phyloP scores from a whole-genome alignment of 2,888 invertebrate species.

The Aphelenchoides bicaudatus region DNA sequence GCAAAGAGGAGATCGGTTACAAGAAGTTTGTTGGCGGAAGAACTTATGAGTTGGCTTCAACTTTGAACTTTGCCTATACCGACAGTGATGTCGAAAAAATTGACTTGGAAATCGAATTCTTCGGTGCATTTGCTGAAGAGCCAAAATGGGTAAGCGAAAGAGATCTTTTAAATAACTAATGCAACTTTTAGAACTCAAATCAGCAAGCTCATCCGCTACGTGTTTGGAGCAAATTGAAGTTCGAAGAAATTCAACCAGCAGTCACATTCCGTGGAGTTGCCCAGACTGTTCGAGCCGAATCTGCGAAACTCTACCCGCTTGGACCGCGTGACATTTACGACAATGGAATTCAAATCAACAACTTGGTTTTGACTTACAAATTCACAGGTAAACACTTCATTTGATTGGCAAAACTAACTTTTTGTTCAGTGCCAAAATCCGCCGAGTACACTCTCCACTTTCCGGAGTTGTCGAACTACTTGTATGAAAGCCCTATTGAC shows the following conservation, averaged over 20 bases:
- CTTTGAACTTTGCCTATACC: slow-evolving; percentile 2
- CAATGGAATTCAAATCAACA: slow-evolving; percentile 82
- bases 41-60: slow-evolving; percentile 7
- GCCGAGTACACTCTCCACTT: slow-evolving; percentile 36
- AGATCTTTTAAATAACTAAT: slow-evolving; percentile 8
- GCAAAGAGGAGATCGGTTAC: slow-evolving; percentile 1
- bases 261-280: slow-evolving; percentile 34
- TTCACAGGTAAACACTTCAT: slow-evolving; percentile 64
- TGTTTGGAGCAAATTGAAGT: slow-evolving; percentile 19
- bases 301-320: slow-evolving; percentile 76
- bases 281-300: slow-evolving; percentile 69
- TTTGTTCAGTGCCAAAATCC: slow-evolving; percentile 45
- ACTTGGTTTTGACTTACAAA: slow-evolving; percentile 79
- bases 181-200: slow-evolving; percentile 12
- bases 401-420: slow-evolving; percentile 8
- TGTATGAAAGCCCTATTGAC: slow-evolving; percentile 93
- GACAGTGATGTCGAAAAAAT: slow-evolving; percentile 17
- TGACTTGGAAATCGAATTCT: slow-evolving; percentile 41
- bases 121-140: slow-evolving; percentile 27
- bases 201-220: slow-evolving; percentile 15
- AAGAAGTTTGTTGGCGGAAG: slow-evolving; percentile 8
- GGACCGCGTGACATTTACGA: slow-evolving; percentile 80
- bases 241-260: slow-evolving; percentile 28
- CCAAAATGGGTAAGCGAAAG: slow-evolving; percentile 4
- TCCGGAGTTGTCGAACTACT: slow-evolving; percentile 76